These are phyloP conservation scores for Drosophila sp. DNA, from an alignment of 1,140 invertebrate genomes.

Conservation along the genomic window DNA sequence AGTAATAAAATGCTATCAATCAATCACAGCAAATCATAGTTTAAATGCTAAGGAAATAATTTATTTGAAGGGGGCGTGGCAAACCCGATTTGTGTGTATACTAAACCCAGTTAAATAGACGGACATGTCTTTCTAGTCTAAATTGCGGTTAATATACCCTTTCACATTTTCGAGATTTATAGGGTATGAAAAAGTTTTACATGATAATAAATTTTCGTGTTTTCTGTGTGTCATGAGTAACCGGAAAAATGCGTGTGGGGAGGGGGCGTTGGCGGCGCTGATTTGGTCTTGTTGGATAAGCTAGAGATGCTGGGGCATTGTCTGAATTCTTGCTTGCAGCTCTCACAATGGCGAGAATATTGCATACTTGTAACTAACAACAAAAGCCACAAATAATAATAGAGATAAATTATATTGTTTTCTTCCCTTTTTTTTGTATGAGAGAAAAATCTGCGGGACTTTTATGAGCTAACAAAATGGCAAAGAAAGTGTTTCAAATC, in stretches of 20 bases:
- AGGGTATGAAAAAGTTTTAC: constrained; percentile 52
- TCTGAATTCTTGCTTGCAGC: constrained; percentile 1
- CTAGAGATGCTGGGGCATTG: constrained; percentile 7
- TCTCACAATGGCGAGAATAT: constrained; percentile 1
- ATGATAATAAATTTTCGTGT: constrained; percentile 66
- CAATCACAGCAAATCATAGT: too few species aligned
- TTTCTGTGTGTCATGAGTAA: constrained; percentile 23
- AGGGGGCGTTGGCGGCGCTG: neutral
- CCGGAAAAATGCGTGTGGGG: constrained; percentile 1
- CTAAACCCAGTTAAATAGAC: too few species aligned
- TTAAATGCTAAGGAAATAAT: too few species aligned
- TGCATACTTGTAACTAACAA: neutral
- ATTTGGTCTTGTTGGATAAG: neutral
- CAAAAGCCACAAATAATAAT: constrained; percentile 11
- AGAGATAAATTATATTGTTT: constrained; percentile 2
- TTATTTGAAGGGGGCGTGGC: too few species aligned
- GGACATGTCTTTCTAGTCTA: too few species aligned
- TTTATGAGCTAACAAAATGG: neutral
- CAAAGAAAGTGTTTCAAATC: too few species aligned
- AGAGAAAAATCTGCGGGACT: neutral
- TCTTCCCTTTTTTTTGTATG: neutral
- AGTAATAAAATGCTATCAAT: too few species aligned
- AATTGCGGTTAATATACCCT: neutral
- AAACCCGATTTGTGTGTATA: too few species aligned
- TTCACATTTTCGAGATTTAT: neutral